These are phyloP conservation scores for Sebastes trivittatus DNA, from an alignment of 2,797 vertebrate species.

Conservation along the genomic window DNA sequence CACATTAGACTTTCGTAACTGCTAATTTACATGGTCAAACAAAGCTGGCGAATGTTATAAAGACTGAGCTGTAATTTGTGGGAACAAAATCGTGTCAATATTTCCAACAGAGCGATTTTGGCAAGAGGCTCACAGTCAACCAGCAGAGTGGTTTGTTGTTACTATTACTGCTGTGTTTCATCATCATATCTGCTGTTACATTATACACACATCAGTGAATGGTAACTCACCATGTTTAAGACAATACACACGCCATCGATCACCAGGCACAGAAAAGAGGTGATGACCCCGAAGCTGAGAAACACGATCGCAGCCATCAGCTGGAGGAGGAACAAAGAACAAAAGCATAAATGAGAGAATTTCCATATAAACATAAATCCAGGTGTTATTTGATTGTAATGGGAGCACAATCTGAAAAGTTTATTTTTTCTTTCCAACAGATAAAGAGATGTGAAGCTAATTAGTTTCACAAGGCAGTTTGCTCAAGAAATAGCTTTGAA, in stretches of 20 bases:
- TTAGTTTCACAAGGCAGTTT: not conserved
- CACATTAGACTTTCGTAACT: not conserved
- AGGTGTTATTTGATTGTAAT: not conserved
- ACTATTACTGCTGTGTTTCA: constrained; percentile 1
- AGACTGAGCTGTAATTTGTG: not conserved
- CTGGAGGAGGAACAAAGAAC: constrained; percentile 45
- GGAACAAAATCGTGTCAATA: constrained; percentile 1
- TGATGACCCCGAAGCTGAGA: constrained; percentile 78
- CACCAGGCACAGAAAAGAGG: constrained; percentile 76
- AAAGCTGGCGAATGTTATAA: not conserved
- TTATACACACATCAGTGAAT: not conserved
- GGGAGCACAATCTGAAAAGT: not conserved
- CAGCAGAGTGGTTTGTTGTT: not conserved
- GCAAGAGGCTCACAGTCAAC: not conserved
- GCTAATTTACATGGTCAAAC: not conserved
- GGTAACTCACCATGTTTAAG: constrained; percentile 75
- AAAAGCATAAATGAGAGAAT: not conserved
- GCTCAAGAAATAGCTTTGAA: not conserved
- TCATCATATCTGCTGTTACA: not conserved
- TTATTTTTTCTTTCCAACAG: not conserved
- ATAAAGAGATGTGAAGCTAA: not conserved
- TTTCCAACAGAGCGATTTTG: not conserved
- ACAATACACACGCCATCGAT: constrained; percentile 75
- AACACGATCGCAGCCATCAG: constrained; percentile 76
- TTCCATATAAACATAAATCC: not conserved